Conservation (phyloP, 1,140 invertebrate species). For the Aphis craccivora region DNA sequence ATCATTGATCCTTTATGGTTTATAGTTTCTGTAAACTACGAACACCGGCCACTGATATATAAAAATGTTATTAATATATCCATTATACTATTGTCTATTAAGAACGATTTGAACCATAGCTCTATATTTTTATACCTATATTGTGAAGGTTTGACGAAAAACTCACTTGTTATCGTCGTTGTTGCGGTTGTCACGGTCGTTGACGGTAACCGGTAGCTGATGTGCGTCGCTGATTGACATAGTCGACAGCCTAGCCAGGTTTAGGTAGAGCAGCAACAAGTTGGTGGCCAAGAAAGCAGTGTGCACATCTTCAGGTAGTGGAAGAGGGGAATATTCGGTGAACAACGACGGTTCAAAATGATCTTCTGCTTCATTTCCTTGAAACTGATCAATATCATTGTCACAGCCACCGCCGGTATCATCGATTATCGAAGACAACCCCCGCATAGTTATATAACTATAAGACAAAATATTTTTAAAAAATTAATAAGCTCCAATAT, state of each 20-base stretch:
- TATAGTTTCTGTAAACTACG: background rate
- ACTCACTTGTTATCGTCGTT: constrained; percentile 1
- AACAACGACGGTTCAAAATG: constrained; percentile 36
- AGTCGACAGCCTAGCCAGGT: constrained; percentile 34
- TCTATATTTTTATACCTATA: background rate
- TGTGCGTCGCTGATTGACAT: background rate
- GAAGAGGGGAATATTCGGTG: background rate
- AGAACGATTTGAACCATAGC: background rate
- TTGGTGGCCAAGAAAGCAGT: constrained; percentile 34
- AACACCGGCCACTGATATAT: background rate
- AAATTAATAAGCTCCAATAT: background rate
- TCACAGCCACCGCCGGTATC: background rate
- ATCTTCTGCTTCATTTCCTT: constrained; percentile 23
- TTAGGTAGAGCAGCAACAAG: constrained; percentile 36
- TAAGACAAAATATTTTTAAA: background rate
- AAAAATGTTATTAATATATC: background rate
- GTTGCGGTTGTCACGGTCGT: background rate
- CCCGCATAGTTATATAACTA: background rate
- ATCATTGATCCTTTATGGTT: background rate
- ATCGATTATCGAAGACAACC: background rate
- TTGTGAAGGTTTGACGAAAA: background rate
- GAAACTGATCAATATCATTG: background rate
- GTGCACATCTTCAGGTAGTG: background rate
- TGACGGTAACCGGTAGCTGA: background rate
- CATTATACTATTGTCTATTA: background rate